Evolutionary conservation across 2,113 vertebrate genomes (phyloP).

Genomic region (Corythornis vintsioides): DNA sequence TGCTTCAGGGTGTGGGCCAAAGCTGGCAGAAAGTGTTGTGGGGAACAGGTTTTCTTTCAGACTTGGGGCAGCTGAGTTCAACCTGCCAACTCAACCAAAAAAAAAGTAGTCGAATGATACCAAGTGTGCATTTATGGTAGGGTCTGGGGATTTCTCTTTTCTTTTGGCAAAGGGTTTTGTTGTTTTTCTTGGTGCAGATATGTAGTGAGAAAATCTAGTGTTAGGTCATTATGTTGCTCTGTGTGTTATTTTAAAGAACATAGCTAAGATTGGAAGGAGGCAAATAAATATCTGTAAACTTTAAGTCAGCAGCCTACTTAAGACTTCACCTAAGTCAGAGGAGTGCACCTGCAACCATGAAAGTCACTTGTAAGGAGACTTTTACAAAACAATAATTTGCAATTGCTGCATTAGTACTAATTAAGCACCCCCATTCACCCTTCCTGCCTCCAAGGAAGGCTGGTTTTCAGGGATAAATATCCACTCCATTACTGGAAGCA

Average conservation of each 20-base stretch:
- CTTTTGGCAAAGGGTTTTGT: not conserved
- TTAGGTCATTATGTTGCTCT: not conserved
- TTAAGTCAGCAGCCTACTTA: not conserved
- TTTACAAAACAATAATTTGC: not conserved
- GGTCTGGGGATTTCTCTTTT: not conserved
- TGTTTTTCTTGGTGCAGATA: not conserved
- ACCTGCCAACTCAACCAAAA: not conserved
- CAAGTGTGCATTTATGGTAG: not conserved
- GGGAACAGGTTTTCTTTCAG: not conserved
- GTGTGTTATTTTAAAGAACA: not conserved
- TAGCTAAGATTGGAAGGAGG: not conserved
- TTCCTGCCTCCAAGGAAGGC: not conserved
- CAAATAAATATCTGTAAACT: not conserved
- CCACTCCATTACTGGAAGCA: not conserved
- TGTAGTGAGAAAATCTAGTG: not conserved
- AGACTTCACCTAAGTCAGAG: not conserved
- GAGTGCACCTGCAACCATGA: accelerated
- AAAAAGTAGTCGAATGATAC: not conserved
- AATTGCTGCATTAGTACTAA: not conserved
- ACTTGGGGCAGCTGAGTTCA: not conserved
- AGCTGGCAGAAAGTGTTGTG: not conserved
- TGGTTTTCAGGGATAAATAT: not conserved
- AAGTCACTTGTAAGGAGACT: not conserved
- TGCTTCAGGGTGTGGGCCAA: not conserved
- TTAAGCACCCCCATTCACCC: not conserved